Evolutionary conservation across 1,140 invertebrate species (phyloP).

Genomic region (Agraylea sexmaculata): DNA sequence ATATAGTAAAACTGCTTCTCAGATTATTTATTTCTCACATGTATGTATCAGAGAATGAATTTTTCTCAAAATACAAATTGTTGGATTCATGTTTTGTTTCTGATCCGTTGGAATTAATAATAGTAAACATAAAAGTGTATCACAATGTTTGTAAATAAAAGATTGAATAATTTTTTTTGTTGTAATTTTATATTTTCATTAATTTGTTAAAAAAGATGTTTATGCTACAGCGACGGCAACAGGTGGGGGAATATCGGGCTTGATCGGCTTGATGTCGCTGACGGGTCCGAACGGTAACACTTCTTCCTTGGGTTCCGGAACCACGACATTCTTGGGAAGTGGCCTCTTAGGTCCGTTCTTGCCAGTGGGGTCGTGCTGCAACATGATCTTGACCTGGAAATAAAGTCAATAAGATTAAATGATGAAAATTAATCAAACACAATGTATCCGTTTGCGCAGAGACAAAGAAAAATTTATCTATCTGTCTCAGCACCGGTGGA

Average conservation of each 20-base stretch:
- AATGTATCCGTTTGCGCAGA: too few species aligned
- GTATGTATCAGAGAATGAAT: too few species aligned
- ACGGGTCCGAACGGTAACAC: conserved; percentile 47
- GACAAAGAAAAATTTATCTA: too few species aligned
- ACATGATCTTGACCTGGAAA: conserved; percentile 91
- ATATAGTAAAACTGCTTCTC: too few species aligned
- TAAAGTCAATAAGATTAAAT: conserved; percentile 7
- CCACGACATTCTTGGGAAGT: conserved; percentile 91
- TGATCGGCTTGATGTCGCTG: conserved; percentile 49
- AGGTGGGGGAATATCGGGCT: conserved; percentile 32
- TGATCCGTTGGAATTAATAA: too few species aligned
- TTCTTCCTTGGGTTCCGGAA: conserved; percentile 90
- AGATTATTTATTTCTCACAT: too few species aligned
- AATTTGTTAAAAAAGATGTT: conserved; percentile 19
- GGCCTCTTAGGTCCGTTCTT: conserved; percentile 96
- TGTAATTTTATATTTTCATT: conserved; percentile 4
- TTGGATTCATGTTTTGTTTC: too few species aligned
- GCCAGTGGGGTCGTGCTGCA: conserved; percentile 93
- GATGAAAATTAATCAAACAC: background rate
- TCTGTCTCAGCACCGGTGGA: background rate
- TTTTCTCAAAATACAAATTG: too few species aligned
- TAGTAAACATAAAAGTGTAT: too few species aligned
- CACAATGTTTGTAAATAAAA: too few species aligned
- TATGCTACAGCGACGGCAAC: conserved; percentile 30
- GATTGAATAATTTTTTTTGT: too few species aligned